These are phyloP conservation scores for Drosophila paracracens DNA, from an alignment of 2,888 invertebrate genomes.

Conservation along the genomic window DNA sequence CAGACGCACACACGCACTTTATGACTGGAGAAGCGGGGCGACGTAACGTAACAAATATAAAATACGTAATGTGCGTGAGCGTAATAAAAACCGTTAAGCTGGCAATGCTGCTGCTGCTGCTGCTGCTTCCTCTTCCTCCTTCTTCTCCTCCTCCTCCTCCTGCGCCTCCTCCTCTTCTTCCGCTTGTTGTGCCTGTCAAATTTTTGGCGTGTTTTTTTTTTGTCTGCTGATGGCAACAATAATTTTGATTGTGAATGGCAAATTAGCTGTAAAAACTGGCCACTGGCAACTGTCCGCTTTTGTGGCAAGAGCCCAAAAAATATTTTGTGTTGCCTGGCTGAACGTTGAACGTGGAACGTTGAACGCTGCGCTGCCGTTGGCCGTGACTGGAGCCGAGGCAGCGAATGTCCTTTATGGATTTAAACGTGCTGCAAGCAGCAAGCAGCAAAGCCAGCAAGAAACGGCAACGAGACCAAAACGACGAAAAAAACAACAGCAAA, in stretches of 20 bases:
- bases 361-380: constrained; percentile 56
- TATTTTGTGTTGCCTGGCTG: constrained; percentile 52
- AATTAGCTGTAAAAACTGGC: constrained; percentile 59
- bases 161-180: background rate
- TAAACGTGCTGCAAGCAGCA: constrained; percentile 45
- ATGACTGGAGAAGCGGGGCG: constrained; percentile 32
- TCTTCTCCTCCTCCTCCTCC: background rate
- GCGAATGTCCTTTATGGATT: constrained; percentile 73
- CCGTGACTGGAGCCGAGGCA: constrained; percentile 69
- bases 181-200: constrained; percentile 31
- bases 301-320: constrained; percentile 24
- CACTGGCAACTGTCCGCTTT: constrained; percentile 40
- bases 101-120: constrained; percentile 29
- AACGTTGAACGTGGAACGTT: constrained; percentile 45
- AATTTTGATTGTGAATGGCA: constrained; percentile 55
- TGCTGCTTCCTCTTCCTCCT: background rate
- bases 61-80: constrained; percentile 60
- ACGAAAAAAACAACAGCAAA: constrained; percentile 9
- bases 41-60: constrained; percentile 28
- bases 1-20: constrained; percentile 48
- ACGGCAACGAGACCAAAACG: constrained; percentile 35
- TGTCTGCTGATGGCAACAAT: constrained; percentile 25
- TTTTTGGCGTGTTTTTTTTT: constrained; percentile 12
- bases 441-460: constrained; percentile 27
- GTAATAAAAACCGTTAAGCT: constrained; percentile 62